A percentile compares a stretch with the other conserved stretches of the same genome.
Conservation (phyloP, 2,113 vertebrate species). For the Nycticebus coucang region DNA sequence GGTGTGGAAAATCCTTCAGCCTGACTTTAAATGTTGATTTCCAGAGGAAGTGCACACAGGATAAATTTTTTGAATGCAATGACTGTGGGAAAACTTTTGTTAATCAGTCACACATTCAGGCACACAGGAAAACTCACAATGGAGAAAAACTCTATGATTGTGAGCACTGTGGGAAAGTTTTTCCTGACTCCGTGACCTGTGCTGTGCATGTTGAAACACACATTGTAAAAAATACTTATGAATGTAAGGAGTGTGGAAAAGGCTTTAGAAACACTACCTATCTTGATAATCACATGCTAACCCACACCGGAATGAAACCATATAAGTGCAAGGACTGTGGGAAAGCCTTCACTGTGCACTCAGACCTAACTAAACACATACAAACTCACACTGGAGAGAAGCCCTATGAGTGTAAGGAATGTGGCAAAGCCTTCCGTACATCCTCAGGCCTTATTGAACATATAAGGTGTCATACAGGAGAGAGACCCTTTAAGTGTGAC, state of each 20-base stretch:
- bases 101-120: not conserved
- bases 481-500: constrained; percentile 14
- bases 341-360: not conserved
- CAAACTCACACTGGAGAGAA: constrained; percentile 57
- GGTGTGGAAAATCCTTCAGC: not conserved
- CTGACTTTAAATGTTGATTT: not conserved
- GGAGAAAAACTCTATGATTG: not conserved
- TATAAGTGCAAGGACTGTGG: constrained; percentile 53
- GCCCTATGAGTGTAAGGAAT: constrained; percentile 67
- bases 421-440: constrained; percentile 46
- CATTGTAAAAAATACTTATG: not conserved
- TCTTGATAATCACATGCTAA: not conserved
- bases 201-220: not conserved
- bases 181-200: not conserved
- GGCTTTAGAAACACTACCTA: not conserved
- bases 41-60: not conserved
- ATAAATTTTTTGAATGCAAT: not conserved
- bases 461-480: not conserved
- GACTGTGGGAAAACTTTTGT: not conserved
- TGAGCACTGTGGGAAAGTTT: not conserved
- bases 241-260: not conserved
- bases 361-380: not conserved
- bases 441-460: constrained; percentile 18
- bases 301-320: not conserved
- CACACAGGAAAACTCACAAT: not conserved